A percentile compares a stretch with the other conserved stretches of the same genome.
These are phyloP conservation scores for Tetrapedia diversipes DNA, from an alignment of 2,888 invertebrate genomes.

Conservation along the genomic window DNA sequence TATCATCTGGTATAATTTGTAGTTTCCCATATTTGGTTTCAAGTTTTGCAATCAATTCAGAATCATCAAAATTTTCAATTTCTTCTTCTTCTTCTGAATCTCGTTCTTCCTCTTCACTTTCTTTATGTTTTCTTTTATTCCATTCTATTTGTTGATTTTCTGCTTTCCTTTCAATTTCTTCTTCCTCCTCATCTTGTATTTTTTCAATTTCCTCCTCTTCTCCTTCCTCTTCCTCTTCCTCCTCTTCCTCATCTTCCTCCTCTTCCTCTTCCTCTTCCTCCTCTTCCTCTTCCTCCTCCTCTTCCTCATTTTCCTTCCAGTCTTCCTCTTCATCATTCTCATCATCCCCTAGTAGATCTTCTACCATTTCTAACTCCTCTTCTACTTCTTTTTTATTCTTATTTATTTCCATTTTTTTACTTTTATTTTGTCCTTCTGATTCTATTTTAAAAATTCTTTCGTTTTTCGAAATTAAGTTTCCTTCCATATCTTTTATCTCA, in stretches of 20 bases:
- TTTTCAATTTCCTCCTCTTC: constrained; percentile 63
- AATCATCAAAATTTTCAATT: constrained; percentile 86
- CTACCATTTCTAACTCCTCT: constrained; percentile 37
- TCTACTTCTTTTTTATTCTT: constrained; percentile 83
- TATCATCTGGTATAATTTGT: constrained; percentile 70
- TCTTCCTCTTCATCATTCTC: constrained; percentile 51
- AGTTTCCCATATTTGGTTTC: constrained; percentile 74
- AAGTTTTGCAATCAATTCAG: constrained; percentile 87
- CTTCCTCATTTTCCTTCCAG: constrained; percentile 83
- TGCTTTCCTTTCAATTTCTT: constrained; percentile 70
- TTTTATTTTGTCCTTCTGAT: constrained; percentile 53
- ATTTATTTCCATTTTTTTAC: constrained; percentile 59
- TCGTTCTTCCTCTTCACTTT: constrained; percentile 56
- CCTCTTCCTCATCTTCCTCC: constrained; percentile 55
- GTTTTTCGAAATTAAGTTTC: constrained; percentile 64
- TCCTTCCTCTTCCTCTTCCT: constrained; percentile 83
- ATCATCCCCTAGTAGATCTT: constrained; percentile 54
- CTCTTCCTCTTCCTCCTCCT: constrained; percentile 82
- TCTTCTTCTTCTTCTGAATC: constrained; percentile 73
- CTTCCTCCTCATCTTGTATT: constrained; percentile 83
- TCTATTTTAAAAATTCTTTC: constrained; percentile 56
- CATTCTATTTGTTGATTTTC: constrained; percentile 83
- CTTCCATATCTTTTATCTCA: constrained; percentile 63
- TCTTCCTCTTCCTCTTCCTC: constrained; percentile 54
- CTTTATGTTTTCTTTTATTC: constrained; percentile 87